Base-by-base conservation (phyloP, 2,888 invertebrate genomes). In the Eristalinus aeneus region DNA sequence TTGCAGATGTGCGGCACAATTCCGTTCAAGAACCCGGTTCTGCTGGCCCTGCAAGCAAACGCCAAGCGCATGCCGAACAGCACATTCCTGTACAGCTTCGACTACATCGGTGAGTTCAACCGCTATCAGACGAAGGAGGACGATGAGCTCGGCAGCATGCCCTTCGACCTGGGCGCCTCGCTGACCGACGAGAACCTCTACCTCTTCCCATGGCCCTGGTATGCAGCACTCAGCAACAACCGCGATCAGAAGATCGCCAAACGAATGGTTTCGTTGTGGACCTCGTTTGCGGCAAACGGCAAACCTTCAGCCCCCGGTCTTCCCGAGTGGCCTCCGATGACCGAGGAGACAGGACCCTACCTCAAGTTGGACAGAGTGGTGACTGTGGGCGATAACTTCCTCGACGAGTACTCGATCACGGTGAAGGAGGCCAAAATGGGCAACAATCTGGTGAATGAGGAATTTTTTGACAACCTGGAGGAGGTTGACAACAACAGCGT, bases 121-220 rank as follows among this genome's bases (percentile, higher is more conserved):
- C 91, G 93, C n/a, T 93, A 93, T 88, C 88, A 89, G 2, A 89
- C 87, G 69, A 90, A 91, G 0, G 92, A 91, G n/a, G 92, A 92
- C 46, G 88, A 89, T 12, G 90, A 89, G 10, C 88, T 90, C 4
- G 88, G 90, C n/a, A 88, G 90, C 32, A 90, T 92, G 86, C 93
- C 93, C 39, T 93, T 93, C 87, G 91, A 92, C 71, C 91, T 93
- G 89, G 93, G 94, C 4, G 93, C 94, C 6, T 93, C 94, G 34
- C 93, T 95, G 86, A 94, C 94, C 8, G 94, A 95, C 84, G 95
- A 95, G 81, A 92, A 94, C 58, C 92, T 94, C 16, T 94, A 94
- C 88, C 89, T 94, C 20, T 95, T 94, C 89, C 92, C 92, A 27
- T 92, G 91, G 91, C 92, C 93, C 2, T 89, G 90, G 12, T 88